Base-by-base conservation (phyloP, 2,888 invertebrate genomes). In the Spodoptera picta region DNA sequence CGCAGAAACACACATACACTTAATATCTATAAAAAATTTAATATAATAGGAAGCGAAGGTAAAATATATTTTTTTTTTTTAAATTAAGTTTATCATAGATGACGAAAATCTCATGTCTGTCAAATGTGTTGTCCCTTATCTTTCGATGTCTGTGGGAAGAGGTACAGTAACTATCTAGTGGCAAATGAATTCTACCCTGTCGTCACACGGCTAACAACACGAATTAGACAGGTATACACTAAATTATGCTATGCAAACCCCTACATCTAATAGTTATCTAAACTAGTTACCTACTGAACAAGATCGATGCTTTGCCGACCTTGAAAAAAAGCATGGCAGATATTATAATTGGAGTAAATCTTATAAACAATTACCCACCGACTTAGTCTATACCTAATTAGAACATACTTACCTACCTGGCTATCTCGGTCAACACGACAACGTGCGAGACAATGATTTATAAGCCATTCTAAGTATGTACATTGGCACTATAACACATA, bases 321-420 rank as follows among this genome's bases (percentile, higher is more conserved):
- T 67, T 67, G 65, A 53, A 19, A 42, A 6, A 52, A 60, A 58
- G 73, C 57, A 54, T 0, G 54, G 27, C 10, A 45, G n/a, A 11
- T 10, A 42, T 59, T 10, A 42, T 56, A 67, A 64, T 27, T 51
- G 44, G 47, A 55, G 55, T 60, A 59, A 36, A 36, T 7, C 9
- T 41, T 48, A 48, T 71, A 60, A 75, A 55, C 46, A 63, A 75
- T 70, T 56, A 71, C 36, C 36, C 36, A 36, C 19, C 42, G 14
- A 58, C 48, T 58, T 53, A 62, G 60, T 58, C 57, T 61, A 11
- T 14, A 36, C 47, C 48, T 47, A 68, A 52, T 48, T 54, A 7
- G 23, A 55, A 62, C 60, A 60, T 43, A 31, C 5, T 0, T 43
- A 31, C 6, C 5, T 31, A 14, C 6, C 0, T 9, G 36, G 7